phyloP scores from a whole-genome alignment of 2,888 invertebrate genomes.

The Himalopsyche japonica region DNA sequence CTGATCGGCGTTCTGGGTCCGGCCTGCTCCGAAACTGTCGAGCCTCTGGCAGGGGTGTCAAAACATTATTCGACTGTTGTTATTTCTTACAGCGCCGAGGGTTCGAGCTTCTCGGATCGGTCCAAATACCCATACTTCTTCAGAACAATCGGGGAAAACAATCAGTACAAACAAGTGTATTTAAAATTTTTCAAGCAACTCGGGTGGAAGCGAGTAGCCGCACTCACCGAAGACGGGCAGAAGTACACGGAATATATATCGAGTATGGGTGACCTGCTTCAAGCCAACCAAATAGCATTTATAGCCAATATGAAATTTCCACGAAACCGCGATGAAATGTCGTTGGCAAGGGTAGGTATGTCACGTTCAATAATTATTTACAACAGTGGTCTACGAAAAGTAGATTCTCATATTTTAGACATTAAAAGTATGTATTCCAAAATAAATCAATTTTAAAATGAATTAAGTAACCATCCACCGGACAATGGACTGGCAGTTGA shows the following conservation, averaged over 20 bases:
- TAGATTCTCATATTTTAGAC: too few species aligned
- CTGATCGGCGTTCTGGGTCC: conserved; percentile 77
- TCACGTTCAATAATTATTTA: not conserved
- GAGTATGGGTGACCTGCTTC: conserved; percentile 67
- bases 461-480: too few species aligned
- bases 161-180: conserved; percentile 62
- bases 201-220: conserved; percentile 73
- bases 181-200: conserved; percentile 59
- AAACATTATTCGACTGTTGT: conserved; percentile 72
- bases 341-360: conserved; percentile 62
- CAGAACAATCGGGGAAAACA: conserved; percentile 77
- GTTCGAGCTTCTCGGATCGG: conserved; percentile 70
- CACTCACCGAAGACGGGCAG: conserved; percentile 78
- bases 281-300: conserved; percentile 65
- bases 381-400: too few species aligned
- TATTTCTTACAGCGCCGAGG: conserved; percentile 80
- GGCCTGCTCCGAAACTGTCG: conserved; percentile 80
- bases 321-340: conserved; percentile 56
- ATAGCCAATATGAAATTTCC: conserved; percentile 73
- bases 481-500: too few species aligned
- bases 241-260: conserved; percentile 78
- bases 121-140: conserved; percentile 77
- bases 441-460: too few species aligned
- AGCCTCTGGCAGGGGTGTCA: conserved; percentile 76
- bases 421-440: too few species aligned